These are phyloP conservation scores for Rhabdophis nuchalis DNA, from an alignment of 2,797 vertebrate species.

Conservation along the genomic window DNA sequence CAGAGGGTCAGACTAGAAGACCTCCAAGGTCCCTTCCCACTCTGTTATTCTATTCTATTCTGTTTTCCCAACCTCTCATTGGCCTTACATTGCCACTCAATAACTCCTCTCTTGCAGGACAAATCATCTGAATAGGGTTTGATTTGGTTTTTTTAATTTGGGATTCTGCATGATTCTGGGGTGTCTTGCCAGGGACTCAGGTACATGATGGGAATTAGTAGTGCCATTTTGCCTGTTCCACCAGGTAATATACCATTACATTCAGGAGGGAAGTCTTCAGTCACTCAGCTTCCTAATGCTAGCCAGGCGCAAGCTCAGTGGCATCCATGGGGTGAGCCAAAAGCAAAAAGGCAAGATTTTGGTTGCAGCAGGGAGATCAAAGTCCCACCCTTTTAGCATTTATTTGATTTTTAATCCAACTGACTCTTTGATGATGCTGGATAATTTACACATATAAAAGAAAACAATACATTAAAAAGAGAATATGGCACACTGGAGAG, in stretches of 20 bases:
- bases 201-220: not conserved
- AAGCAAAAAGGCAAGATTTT: not conserved
- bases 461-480: not conserved
- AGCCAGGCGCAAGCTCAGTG: too few species aligned
- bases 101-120: not conserved
- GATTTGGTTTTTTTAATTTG: not conserved
- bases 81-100: not conserved
- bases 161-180: not conserved
- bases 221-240: not conserved
- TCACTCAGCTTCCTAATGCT: not conserved
- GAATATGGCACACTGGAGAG: not conserved
- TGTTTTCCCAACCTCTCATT: not conserved
- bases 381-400: not conserved
- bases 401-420: not conserved
- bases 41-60: too few species aligned
- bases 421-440: not conserved
- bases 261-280: not conserved
- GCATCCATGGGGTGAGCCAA: not conserved
- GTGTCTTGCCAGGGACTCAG: not conserved
- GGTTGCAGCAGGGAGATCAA: not conserved
- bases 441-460: not conserved
- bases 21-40: too few species aligned
- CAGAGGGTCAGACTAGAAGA: too few species aligned
- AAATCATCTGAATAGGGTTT: not conserved
- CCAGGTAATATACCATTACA: not conserved